Base-by-base conservation (phyloP, 2,113 vertebrate species). In the Megalops atlanticus region DNA sequence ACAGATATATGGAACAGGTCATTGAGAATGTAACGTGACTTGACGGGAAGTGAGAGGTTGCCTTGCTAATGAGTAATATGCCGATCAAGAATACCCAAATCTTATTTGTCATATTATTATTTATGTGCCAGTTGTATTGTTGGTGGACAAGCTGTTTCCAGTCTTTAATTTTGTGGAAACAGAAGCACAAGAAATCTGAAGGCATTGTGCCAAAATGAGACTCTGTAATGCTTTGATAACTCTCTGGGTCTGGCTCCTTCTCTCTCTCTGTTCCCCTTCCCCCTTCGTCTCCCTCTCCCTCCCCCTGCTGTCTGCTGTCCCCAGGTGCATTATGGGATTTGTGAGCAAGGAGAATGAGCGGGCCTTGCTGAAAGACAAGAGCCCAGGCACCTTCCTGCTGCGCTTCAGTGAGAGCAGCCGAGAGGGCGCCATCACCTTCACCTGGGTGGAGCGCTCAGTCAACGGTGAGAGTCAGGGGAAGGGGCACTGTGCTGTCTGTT, bases 401-500 rank as follows among this genome's bases (percentile, higher is more conserved):
- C 94, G 98, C 16, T 99, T 99, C 86, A 99, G 98, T 0, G 98
- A 99, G 91, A 98, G 95, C 89, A 95, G 89, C 88, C 94, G 78
- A 85, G 96, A 98, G 0, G 98, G 98, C 43, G 98, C 96, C 45
- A 96, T 99, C 92, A 97, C 95, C 0, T 97, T 98, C 85, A 98
- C 97, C 4, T 99, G 97, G 97, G 96, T 98, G 1, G 96, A 99
- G 39, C 89, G 88, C 39, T 82, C 91, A 31, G 89, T 89, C 0
- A 90, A 88, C 0, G 95, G 97, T 97, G 87, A 86, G 94, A 71
- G 16, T 35, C 69, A 38, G 69, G 33, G 69, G 35, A 3, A 24
- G 58, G 49, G 7, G n/a, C n/a, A n/a, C n/a, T n/a, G n/a, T n/a
- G n/a, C n/a, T n/a, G n/a, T n/a, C n/a, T n/a, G n/a, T 54, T 21